Base-by-base conservation (phyloP, 1,140 invertebrate species). In the Drosophila sechellia region DNA sequence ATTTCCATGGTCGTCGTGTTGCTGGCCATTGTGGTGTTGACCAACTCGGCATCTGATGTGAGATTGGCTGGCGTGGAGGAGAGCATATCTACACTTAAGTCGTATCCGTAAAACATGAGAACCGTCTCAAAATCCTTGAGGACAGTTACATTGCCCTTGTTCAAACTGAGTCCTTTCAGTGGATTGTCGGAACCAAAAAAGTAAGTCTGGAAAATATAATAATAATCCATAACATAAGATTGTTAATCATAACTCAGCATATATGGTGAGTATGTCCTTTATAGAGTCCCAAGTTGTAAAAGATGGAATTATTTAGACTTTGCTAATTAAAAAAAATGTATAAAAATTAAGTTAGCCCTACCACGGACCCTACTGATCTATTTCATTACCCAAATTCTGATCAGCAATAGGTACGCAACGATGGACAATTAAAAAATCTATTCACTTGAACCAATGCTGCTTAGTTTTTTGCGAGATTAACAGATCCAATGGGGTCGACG, bases 121-220 rank as follows among this genome's bases (percentile, higher is more conserved):
- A 96, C 93, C 20, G 94, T 94, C 86, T 95, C 94, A 78, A 96
- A 97, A 27, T 94, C 94, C 11, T 94, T 93, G 22, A 94, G 94
- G 31, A 97, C 94, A 4, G 94, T 95, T 1, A 96, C 95, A 85
- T 96, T 96, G 76, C 96, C 95, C 48, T 95, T 95, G 86, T 95
- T 97, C 20, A 97, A 92, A 3, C 95, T 96, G 52, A 97, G 90
- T 1, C 96, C 96, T 6, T 95, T 95, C 1, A 97, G 92, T 59
- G 96, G 96, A 25, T 96, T 96, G 79, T 97, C 95, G 69, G 95
- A 94, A 1, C 95, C 95, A 60, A 96, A 95, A 56, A 97, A 95
- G 87, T 97, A 97, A 31, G 95, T 96, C 96, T 42, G 35, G 8
- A 48, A 46, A 10, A 53, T 45, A 5, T 4, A 43, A 37, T 5